These are phyloP conservation scores for Gila robusta DNA, from an alignment of 2,797 vertebrate genomes.

Conservation along the genomic window DNA sequence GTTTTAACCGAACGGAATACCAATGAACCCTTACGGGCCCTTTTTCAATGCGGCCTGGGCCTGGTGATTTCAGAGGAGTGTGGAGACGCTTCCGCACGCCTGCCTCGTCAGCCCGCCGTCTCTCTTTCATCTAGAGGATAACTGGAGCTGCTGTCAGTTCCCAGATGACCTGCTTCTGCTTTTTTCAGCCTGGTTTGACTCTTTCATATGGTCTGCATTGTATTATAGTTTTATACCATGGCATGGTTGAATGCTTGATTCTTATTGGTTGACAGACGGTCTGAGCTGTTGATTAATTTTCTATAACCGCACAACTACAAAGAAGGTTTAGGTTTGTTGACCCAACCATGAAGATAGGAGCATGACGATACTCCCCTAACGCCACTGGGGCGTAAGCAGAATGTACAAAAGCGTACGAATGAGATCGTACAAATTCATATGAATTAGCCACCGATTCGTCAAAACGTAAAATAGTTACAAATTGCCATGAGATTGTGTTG, in stretches of 20 bases:
- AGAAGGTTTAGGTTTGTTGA: background rate
- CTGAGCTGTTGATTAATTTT: background rate
- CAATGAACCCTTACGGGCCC: conserved; percentile 12
- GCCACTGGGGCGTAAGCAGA: background rate
- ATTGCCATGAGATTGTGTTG: background rate
- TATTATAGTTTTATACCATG: background rate
- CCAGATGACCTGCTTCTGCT: conserved; percentile 47
- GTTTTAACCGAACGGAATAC: conserved; percentile 29
- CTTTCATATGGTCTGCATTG: conserved; percentile 14
- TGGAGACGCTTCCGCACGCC: conserved; percentile 8
- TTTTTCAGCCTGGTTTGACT: conserved; percentile 27
- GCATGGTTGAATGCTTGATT: background rate
- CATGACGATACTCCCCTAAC: background rate
- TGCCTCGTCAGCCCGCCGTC: conserved; percentile 40
- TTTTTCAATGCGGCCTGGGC: background rate
- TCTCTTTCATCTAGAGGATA: conserved; percentile 55
- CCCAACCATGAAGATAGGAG: background rate
- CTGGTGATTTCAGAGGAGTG: conserved; percentile 19
- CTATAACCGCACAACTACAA: background rate
- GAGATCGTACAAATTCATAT: background rate
- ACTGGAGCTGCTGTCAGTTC: conserved; percentile 47
- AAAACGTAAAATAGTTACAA: background rate
- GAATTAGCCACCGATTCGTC: background rate
- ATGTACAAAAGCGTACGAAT: background rate
- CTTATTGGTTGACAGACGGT: background rate